phyloP scores from a whole-genome alignment of 1,140 invertebrate species.

The Batillaria attramentaria region DNA sequence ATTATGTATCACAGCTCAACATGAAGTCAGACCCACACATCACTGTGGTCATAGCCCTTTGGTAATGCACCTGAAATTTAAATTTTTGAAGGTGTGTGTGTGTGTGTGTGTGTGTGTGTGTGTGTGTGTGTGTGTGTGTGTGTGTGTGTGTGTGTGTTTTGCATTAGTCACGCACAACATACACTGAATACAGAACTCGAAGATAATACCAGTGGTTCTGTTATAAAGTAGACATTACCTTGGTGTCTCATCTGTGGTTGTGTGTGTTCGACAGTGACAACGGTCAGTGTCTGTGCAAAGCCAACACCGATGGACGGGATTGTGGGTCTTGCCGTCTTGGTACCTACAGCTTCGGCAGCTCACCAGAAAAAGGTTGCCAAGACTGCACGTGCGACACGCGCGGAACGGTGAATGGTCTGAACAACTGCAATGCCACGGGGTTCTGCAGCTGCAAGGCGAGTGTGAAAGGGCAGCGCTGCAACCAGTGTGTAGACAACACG shows the following conservation, averaged over 20 bases:
- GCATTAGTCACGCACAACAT: not conserved
- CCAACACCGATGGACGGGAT: slow-evolving; percentile 52
- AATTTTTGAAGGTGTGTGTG: no score
- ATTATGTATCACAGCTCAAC: no score
- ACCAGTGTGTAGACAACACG: slow-evolving; percentile 89
- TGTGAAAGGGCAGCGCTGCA: slow-evolving; percentile 93
- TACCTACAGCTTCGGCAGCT: slow-evolving; percentile 81
- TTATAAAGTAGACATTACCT: not conserved
- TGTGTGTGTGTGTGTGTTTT: slow-evolving; percentile 12
- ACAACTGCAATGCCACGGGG: slow-evolving; percentile 82
- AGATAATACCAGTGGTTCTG: no score
- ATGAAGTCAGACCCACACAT: no score
- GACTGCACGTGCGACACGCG: slow-evolving; percentile 90
- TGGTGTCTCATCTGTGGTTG: not conserved
- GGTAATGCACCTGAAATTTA: no score
- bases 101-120: no score
- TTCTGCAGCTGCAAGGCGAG: slow-evolving; percentile 94
- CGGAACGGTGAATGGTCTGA: slow-evolving; percentile 84
- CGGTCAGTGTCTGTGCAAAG: slow-evolving; percentile 88
- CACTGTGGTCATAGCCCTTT: no score
- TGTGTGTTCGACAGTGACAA: slow-evolving; percentile 69
- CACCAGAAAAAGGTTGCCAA: slow-evolving; percentile 78
- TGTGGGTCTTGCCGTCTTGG: slow-evolving; percentile 62
- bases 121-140: no score
- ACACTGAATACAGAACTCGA: no score